phyloP scores from a whole-genome alignment of 2,797 vertebrate genomes.

The Chrysocyon brachyurus region DNA sequence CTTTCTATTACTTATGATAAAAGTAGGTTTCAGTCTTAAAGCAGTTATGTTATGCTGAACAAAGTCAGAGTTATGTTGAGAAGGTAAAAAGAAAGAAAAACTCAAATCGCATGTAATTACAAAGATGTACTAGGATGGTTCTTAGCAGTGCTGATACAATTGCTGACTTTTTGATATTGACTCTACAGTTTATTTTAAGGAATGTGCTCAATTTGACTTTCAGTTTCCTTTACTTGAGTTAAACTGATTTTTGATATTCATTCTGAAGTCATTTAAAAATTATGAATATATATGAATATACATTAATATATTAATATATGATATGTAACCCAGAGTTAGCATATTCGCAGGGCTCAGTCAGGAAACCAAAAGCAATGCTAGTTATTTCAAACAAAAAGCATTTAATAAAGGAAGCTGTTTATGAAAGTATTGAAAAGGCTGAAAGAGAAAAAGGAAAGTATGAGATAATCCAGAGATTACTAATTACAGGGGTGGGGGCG shows the following conservation, averaged over 20 bases:
- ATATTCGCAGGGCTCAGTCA: not conserved
- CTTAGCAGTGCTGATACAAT: not conserved
- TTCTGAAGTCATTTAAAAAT: not conserved
- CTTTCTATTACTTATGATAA: not conserved
- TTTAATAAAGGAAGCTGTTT: not conserved
- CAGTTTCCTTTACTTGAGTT: not conserved
- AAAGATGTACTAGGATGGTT: not conserved
- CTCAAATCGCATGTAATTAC: not conserved
- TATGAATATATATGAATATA: not conserved
- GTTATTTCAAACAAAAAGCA: not conserved
- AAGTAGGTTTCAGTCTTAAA: not conserved
- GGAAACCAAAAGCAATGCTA: not conserved
- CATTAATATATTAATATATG: not conserved
- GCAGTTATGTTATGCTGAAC: not conserved
- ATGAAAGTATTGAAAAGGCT: not conserved
- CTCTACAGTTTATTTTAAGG: not conserved
- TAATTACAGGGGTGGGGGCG: not conserved
- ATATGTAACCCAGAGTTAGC: not conserved
- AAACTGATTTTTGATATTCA: slow-evolving; percentile 23
- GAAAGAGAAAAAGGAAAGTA: not conserved
- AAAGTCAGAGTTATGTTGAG: not conserved
- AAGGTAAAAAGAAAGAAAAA: not conserved
- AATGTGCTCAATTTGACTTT: not conserved
- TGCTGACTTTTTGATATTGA: not conserved
- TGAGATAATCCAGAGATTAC: not conserved